Base-by-base conservation (phyloP, 1,140 invertebrate genomes). In the Drosophila melanica region DNA sequence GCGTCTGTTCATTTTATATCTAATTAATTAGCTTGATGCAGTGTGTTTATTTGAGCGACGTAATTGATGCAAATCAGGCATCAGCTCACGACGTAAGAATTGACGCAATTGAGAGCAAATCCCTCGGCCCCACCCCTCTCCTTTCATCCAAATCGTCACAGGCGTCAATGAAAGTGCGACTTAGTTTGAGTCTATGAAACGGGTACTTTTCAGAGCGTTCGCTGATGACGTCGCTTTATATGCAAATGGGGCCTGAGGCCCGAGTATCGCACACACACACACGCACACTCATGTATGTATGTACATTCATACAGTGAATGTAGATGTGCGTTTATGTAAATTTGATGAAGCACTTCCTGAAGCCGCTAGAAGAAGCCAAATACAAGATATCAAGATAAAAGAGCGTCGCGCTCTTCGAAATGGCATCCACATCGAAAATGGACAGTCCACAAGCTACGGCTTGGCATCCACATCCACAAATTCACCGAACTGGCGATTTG, bases 311-410 rank as follows among this genome's bases (percentile, higher is more conserved):
- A 18, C 20, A 23, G 20, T 23, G 20, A 23, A 2, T 23, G 20
- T 23, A 23, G 27, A 33, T 59, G 60, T 69, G 54, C 55, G 67
- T 59, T 59, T 65, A 82, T 86, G 82, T 79, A 86, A 87, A 86
- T 87, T 69, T 72, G 79, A 81, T 79, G 75, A 78, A 86, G 79
- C 66, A 87, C 79, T 87, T 87, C 82, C 82, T 86, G 79, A 87
- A 76, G 68, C 60, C 66, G 69, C 62, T 77, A 64, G 42, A 75
- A 82, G 79, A 74, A 35, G 30, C 20, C 30, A 69, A 69, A 74
- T 59, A 78, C 75, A 59, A 59, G 64, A 73, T 77, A 81, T 68
- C 20, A 53, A 74, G 75, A 84, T 68, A 74, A 69, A 37, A 77
- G 73, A 67, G 77, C 55, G 64, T 18, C 35, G 53, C 44, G 58